Evolutionary conservation across 2,797 vertebrate genomes (phyloP).

Genomic region (Peromyscus aztecus): DNA sequence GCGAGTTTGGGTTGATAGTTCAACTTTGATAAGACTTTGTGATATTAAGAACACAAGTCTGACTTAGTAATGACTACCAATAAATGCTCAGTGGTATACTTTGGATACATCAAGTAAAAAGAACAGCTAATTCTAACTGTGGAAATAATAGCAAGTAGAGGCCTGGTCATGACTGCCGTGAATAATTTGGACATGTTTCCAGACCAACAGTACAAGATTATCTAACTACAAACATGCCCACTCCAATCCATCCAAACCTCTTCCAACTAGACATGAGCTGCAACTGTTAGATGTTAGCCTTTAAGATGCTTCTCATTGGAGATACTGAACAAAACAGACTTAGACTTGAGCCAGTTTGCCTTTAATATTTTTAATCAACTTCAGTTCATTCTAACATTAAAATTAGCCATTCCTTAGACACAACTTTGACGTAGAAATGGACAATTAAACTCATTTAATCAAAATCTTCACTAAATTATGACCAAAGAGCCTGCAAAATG

Average conservation of each 20-base stretch:
- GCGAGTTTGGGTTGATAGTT: slow-evolving; percentile 19
- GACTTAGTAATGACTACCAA: slow-evolving; percentile 51
- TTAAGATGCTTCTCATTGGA: slow-evolving; percentile 31
- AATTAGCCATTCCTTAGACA: slow-evolving; percentile 56
- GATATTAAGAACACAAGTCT: neutral
- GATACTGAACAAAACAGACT: slow-evolving; percentile 1
- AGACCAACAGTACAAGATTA: slow-evolving; percentile 37
- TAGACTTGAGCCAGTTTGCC: slow-evolving; percentile 50
- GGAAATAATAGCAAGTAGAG: slow-evolving; percentile 54
- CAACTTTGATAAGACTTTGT: slow-evolving; percentile 11
- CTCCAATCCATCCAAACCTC: slow-evolving; percentile 42
- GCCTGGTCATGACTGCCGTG: neutral
- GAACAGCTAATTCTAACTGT: slow-evolving; percentile 52
- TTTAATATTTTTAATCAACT: neutral
- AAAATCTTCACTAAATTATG: slow-evolving; percentile 62
- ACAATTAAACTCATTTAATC: slow-evolving; percentile 21
- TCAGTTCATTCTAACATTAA: slow-evolving; percentile 50
- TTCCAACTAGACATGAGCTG: neutral
- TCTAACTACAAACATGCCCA: neutral
- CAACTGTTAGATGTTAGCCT: neutral
- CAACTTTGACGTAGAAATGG: slow-evolving; percentile 59
- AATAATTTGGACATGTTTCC: slow-evolving; percentile 21
- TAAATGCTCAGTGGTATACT: slow-evolving; percentile 64
- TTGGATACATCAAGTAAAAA: slow-evolving; percentile 63
- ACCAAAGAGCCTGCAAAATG: slow-evolving; percentile 11